These are phyloP conservation scores for Tridacna crocea DNA, from an alignment of 2,888 invertebrate species.

Conservation along the genomic window DNA sequence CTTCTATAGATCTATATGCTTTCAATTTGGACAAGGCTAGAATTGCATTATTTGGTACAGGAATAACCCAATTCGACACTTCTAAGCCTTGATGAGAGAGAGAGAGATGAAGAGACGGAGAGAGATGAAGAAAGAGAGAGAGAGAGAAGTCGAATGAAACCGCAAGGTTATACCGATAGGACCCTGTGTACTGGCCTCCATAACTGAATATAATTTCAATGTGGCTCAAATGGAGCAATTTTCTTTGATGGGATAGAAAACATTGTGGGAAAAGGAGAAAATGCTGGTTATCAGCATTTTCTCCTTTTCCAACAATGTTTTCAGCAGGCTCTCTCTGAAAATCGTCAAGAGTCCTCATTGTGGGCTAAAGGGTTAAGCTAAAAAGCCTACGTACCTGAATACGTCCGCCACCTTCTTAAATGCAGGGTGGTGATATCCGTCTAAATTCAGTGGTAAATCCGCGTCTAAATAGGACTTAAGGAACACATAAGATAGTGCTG, in stretches of 20 bases:
- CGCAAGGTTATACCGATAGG: background rate
- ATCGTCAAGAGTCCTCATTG: background rate
- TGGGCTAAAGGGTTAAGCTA: background rate
- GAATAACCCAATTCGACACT: background rate
- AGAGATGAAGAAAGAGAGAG: background rate
- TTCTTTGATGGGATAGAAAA: background rate
- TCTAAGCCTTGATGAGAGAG: too few relatives aligned
- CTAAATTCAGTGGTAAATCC: constrained; percentile 18
- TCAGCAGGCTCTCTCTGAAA: background rate
- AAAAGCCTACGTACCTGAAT: constrained; percentile 24
- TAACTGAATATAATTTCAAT: background rate
- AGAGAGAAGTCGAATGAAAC: background rate
- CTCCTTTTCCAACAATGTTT: too few relatives aligned
- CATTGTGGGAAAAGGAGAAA: background rate
- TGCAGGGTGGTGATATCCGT: constrained; percentile 25
- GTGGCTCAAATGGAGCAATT: background rate
- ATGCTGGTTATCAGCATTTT: background rate
- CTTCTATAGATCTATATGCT: background rate
- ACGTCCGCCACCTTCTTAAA: constrained; percentile 21
- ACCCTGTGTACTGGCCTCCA: background rate
- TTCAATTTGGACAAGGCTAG: background rate
- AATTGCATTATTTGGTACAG: background rate
- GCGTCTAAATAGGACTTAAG: constrained; percentile 20
- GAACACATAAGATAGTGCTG: background rate
- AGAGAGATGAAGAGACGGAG: too few relatives aligned